phyloP scores from a whole-genome alignment of 92 coral and sea anemone genomes.

The Parazoanthus atlanticus region DNA sequence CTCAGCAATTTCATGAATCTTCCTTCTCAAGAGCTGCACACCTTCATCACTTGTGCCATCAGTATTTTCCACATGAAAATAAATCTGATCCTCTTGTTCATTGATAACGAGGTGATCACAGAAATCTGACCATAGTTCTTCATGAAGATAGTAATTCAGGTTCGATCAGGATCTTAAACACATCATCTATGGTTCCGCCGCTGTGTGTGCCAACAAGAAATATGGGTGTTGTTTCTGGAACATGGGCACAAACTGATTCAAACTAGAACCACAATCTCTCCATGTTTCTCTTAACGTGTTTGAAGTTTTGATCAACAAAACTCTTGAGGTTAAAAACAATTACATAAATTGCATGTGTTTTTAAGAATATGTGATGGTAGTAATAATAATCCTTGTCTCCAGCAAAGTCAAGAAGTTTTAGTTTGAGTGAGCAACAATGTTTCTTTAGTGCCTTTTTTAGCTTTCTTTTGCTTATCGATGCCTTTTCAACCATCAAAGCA shows the following conservation, averaged over 20 bases:
- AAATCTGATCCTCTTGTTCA: conserved; percentile 37
- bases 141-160: conserved; percentile 24
- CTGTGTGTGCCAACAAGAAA: conserved; percentile 64
- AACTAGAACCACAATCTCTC: conserved; percentile 58
- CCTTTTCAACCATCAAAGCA: conserved; percentile 41
- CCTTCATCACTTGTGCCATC: conserved; percentile 38
- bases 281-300: background rate
- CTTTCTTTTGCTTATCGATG: conserved; percentile 20
- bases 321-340: conserved; percentile 49
- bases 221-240: conserved; percentile 42
- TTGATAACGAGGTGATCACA: conserved; percentile 44
- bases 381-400: no score
- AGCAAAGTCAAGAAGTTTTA: conserved; percentile 64
- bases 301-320: conserved; percentile 2
- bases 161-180: conserved; percentile 1
- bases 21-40: conserved; percentile 33
- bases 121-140: conserved; percentile 45
- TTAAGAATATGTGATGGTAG: conserved; percentile 60
- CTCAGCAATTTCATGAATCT: conserved; percentile 35
- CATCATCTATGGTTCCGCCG: conserved; percentile 18
- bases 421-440: conserved; percentile 33
- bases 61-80: conserved; percentile 62
- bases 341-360: conserved; percentile 38
- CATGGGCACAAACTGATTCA: conserved; percentile 58
- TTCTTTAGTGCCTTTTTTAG: conserved; percentile 51